Conservation (phyloP, 2,797 vertebrate genomes). For the Falco rusticolus region DNA sequence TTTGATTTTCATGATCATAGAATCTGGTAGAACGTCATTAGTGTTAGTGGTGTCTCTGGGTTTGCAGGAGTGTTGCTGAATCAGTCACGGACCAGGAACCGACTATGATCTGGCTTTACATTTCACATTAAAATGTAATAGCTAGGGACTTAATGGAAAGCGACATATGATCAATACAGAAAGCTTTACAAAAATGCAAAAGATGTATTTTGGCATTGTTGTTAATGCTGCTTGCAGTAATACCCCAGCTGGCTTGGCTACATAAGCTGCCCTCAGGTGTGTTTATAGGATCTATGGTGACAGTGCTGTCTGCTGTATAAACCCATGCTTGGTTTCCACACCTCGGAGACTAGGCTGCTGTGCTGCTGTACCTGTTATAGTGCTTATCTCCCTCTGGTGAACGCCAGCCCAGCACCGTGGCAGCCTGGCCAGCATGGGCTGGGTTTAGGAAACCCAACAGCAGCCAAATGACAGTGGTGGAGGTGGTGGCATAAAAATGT, state of each 20-base stretch:
- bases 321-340: not conserved
- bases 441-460: not conserved
- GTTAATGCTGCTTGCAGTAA: not conserved
- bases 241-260: not conserved
- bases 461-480: not conserved
- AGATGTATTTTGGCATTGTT: not conserved
- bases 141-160: not conserved
- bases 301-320: not conserved
- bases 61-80: not conserved
- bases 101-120: not conserved
- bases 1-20: not conserved
- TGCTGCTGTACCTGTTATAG: not conserved
- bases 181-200: not conserved
- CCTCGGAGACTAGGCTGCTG: not conserved
- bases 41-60: not conserved
- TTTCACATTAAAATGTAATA: not conserved
- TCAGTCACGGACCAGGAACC: not conserved
- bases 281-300: not conserved
- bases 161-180: not conserved
- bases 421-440: not conserved
- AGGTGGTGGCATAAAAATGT: not conserved
- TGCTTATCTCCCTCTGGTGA: not conserved
- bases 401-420: not conserved
- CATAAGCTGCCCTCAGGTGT: not conserved
- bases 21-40: not conserved